These are phyloP conservation scores for Alaudala cheleensis DNA, from an alignment of 2,113 vertebrate genomes.

Conservation along the genomic window DNA sequence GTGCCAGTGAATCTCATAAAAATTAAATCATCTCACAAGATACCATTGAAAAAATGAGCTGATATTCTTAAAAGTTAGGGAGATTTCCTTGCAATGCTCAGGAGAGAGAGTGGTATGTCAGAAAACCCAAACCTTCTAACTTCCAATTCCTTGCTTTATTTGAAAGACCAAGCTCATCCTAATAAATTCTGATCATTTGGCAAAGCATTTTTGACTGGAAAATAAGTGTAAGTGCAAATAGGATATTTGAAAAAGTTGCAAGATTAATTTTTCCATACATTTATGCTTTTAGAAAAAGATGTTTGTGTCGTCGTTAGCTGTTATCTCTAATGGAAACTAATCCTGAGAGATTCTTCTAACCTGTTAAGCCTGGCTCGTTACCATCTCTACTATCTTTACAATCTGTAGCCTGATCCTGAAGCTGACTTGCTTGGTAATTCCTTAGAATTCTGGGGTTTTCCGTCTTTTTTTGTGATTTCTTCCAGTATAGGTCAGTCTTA, in stretches of 20 bases:
- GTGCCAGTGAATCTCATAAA: background rate
- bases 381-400: background rate
- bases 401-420: background rate
- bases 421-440: background rate
- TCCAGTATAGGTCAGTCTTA: background rate
- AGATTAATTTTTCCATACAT: background rate
- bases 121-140: background rate
- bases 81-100: background rate
- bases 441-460: background rate
- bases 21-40: background rate
- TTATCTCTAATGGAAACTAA: background rate
- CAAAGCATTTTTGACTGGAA: background rate
- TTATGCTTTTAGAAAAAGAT: background rate
- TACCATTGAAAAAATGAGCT: background rate
- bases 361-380: background rate
- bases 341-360: background rate
- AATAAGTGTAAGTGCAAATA: background rate
- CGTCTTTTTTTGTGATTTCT: background rate
- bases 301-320: rapidly evolving
- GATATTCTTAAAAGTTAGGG: background rate
- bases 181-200: background rate
- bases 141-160: background rate
- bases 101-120: background rate
- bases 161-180: background rate
- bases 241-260: background rate